Evolutionary conservation across 2,888 invertebrate species (phyloP).

Genomic region (Diachrysia chrysitis): DNA sequence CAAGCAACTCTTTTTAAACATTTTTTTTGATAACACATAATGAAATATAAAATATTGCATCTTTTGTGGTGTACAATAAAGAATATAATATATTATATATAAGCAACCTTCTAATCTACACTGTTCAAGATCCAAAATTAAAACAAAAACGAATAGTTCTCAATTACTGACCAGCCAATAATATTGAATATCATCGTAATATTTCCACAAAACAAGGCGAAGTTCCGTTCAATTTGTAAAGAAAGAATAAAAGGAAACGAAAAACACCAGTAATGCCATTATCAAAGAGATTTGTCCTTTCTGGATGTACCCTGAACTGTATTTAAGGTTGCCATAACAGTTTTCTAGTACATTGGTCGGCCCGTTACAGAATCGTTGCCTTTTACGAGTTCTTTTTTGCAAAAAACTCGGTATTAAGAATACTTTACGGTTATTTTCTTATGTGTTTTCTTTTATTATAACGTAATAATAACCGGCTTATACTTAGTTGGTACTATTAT

Average conservation of each 20-base stretch:
- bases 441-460: slow-evolving; percentile 5
- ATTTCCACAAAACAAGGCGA: neutral
- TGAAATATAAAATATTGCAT: too few relatives aligned
- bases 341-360: slow-evolving; percentile 31
- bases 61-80: too few relatives aligned
- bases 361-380: slow-evolving; percentile 20
- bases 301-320: slow-evolving; percentile 18
- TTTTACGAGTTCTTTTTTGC: slow-evolving; percentile 23
- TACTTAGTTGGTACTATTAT: neutral
- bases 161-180: neutral
- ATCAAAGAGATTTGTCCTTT: slow-evolving; percentile 17
- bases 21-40: too few relatives aligned
- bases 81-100: too few relatives aligned
- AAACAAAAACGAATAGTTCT: neutral
- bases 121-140: too few relatives aligned
- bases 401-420: slow-evolving; percentile 90
- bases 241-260: slow-evolving; percentile 19
- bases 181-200: neutral
- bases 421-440: slow-evolving; percentile 3
- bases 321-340: slow-evolving; percentile 36
- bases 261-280: slow-evolving; percentile 16
- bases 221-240: slow-evolving; percentile 14
- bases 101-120: too few relatives aligned
- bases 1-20: too few relatives aligned
- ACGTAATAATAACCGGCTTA: neutral